A percentile compares a stretch with the other conserved stretches of the same genome.
Conservation (phyloP, 2,888 invertebrate genomes). For the Drymonia ruficornis region DNA sequence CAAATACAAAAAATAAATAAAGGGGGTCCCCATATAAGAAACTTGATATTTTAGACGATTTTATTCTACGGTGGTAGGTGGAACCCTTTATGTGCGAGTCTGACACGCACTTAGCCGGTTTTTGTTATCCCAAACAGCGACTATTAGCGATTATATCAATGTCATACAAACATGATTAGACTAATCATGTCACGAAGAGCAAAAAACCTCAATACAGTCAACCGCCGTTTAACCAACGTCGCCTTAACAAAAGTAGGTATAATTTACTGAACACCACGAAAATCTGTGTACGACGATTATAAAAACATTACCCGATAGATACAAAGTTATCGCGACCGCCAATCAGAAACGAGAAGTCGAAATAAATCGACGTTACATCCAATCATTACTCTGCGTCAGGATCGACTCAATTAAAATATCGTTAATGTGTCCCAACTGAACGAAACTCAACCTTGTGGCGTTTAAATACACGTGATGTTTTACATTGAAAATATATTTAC, state of each 20-base stretch:
- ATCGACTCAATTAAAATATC: constrained; percentile 85
- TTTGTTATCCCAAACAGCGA: constrained; percentile 10
- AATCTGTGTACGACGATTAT: constrained; percentile 70
- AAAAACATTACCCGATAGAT: constrained; percentile 80
- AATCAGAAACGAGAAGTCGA: constrained; percentile 83
- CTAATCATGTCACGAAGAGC: not conserved
- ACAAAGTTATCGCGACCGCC: constrained; percentile 82
- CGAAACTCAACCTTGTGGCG: constrained; percentile 62
- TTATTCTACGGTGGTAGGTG: too few relatives aligned
- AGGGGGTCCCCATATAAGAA: too few relatives aligned
- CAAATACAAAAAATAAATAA: too few relatives aligned
- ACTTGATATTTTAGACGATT: too few relatives aligned
- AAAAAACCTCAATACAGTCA: not conserved
- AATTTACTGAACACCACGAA: constrained; percentile 51
- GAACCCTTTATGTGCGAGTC: too few relatives aligned
- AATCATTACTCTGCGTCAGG: constrained; percentile 84
- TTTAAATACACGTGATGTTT: constrained; percentile 52
- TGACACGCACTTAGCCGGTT: not conserved
- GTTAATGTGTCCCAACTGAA: constrained; percentile 68
- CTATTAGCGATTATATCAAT: constrained; percentile 16
- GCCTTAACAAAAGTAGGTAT: constrained; percentile 21
- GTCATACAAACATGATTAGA: not conserved
- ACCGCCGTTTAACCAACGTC: constrained; percentile 12
- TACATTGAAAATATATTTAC: constrained; percentile 48
- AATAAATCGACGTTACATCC: constrained; percentile 84